Evolutionary conservation across 2,888 invertebrate species (phyloP), one percentile per base, ranked within the genome.

Genomic region (Diarsia mendica): DNA sequence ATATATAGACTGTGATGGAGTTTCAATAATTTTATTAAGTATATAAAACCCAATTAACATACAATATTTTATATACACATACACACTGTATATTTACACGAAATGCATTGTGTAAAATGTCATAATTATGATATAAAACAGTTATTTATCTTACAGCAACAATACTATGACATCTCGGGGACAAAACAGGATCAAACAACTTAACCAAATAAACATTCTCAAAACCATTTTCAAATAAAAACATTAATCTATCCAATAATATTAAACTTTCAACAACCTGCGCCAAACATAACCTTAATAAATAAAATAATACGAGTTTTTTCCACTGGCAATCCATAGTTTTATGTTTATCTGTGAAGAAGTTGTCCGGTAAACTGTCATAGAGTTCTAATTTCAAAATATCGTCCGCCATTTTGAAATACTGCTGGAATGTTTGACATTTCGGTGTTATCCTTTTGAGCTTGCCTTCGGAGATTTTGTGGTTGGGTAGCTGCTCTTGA

Each of bases 181-280:
- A 99, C 77, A 98, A 94, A 0, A 98, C 96, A 10, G 98, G 98
- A 96, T 99, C 98, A 94, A 99, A 99, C 79, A 99, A 94, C 88
- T 98, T 97, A 44, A 98, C 97, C 77, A 99, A 92, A 94, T 96
- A 97, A 3, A 93, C 94, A 67, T 96, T 93, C 13, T 95, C 89
- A 88, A 96, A 96, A 4, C 96, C 97, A 87, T 96, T 96, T 90
- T 98, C 98, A 77, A 97, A 93, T 49, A 99, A 97, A 96, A 97
- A 99, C 87, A 98, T 95, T 61, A 98, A 92, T 87, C 99, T 97
- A 93, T 99, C 99, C 72, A 99, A 95, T 77, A 99, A 95, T 88
- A 99, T 98, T 5, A 98, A 95, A 85, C 97, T 97, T 92, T 99
- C 99, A 28, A 99, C 95, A 33, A 98, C 97, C 28, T 98, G 98